Evolutionary conservation across 2,113 vertebrate genomes (phyloP), one percentile per base, ranked within the genome.

Genomic region (Sinocyclocheilus anshuiensis): DNA sequence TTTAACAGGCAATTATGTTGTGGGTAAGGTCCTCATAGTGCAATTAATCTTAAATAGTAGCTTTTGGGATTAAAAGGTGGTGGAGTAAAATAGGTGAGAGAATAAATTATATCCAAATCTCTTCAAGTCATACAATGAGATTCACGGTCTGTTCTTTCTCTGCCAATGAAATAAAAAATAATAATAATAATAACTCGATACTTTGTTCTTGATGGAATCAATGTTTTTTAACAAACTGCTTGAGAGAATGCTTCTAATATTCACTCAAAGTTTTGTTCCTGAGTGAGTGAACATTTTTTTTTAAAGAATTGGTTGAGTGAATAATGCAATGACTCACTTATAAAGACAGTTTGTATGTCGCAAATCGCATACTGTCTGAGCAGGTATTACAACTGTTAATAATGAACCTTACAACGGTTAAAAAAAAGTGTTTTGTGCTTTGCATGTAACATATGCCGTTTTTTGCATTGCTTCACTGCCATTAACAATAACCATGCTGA

Each of bases 1-100:
- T 63, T 81, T 63, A 74, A 72, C 26, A 81, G 85, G 22, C 55
- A 48, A 48, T 81, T 86, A 22, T 16, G 12, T 16, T n/a, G 18
- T 22, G 57, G 42, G 39, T 10, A 61, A 59, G 65, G 33, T 53
- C 65, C 65, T 79, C 16, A 74, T 33, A 63, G 33, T 71, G 36
- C 39, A 53, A 81, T 86, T 86, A 53, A 76, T 82, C 55, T 63
- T 74, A 74, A 86, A 1, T 61, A 75, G 61, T 74, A 50, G 42
- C 26, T 72, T 33, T 59, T 75, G 24, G 77, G 77, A 72, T 59
- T 72, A 72, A 50, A 85, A 69, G 33, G 33, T 20, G n/a, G 15
- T 61, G 26, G 76, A 55, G 48, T 16, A 50, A 33, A 86, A 57
- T 26, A 61, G 24, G 22, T 45, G 33, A 5, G 15, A 26, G 63